Evolutionary conservation across 2,797 vertebrate genomes (phyloP).

Genomic region (Atherinosoma microstoma): DNA sequence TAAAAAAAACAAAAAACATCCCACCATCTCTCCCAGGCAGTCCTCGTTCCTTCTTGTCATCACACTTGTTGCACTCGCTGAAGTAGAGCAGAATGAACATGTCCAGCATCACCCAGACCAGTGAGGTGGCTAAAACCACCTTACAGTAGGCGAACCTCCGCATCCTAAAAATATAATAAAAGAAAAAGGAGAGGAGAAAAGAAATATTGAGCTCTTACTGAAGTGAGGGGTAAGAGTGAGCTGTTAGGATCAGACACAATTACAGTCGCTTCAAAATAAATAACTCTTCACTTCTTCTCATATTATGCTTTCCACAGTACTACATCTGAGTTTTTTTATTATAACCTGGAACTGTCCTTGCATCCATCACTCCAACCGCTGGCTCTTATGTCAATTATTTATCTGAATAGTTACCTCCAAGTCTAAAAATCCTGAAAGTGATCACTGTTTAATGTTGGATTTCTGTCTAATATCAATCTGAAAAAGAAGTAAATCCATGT

Average conservation of each 20-base stretch:
- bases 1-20: constrained; percentile 44
- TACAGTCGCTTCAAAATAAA: constrained; percentile 39
- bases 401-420: constrained; percentile 49
- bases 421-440: constrained; percentile 28
- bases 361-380: constrained; percentile 19
- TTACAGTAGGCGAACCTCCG: constrained; percentile 91
- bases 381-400: constrained; percentile 54
- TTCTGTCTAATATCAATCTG: neutral
- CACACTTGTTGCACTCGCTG: constrained; percentile 96
- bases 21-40: constrained; percentile 92
- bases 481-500: constrained; percentile 2
- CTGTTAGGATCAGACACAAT: constrained; percentile 21
- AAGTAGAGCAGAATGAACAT: constrained; percentile 95
- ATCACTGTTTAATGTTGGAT: neutral
- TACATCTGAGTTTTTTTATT: constrained; percentile 17
- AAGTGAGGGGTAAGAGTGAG: constrained; percentile 27
- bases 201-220: constrained; percentile 6
- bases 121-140: constrained; percentile 98
- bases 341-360: constrained; percentile 35
- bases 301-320: constrained; percentile 19
- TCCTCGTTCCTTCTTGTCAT: constrained; percentile 93
- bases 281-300: constrained; percentile 22
- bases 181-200: constrained; percentile 41
- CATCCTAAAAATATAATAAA: constrained; percentile 83
- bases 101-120: constrained; percentile 99